Evolutionary conservation across 2,888 invertebrate species (phyloP), one percentile per base, ranked within the genome.

Genomic region (Apamea epomidion): DNA sequence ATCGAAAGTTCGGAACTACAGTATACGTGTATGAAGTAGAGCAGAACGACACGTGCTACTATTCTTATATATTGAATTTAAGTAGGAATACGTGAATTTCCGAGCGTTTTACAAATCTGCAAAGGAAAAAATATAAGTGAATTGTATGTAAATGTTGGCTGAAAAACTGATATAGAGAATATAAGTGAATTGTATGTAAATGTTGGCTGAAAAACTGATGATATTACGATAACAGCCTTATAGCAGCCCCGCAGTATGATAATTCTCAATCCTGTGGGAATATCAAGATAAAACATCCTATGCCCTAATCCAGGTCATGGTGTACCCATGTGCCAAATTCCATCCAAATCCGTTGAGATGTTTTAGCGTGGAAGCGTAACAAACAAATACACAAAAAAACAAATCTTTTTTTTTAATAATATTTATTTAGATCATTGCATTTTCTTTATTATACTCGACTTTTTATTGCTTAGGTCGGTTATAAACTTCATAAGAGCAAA

Each of bases 11-110:
- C 5, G 29, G 29, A 25, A 25, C 29, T n/a, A 14, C 14, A 42
- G 42, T 42, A 25, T 42, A 42, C 18, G 62, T 77, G 42, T 16
- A 21, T 18, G 32, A 54, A 78, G 32, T 21, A n/a, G 79, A n/a
- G 42, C 54, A n/a, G 45, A 65, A 79, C n/a, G 65, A 45, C 42
- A 54, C 79, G 54, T 54, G 32, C n/a, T 32, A 29, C 7, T 2
- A 18, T 37, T 21, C n/a, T 29, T 79, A 25, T 14, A 45, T 78
- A 37, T 18, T 77, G 29, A 65, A 42, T 29, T 65, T 79, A 64
- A 42, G 48, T 42, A 16, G 21, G 18, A 14, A 60, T 60, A 48
- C 29, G 16, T 58, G 21, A 1, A 32, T n/a, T 78, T 51, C 16
- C 14, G 5, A 64, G 18, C 5, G 21, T 48, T 48, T 58, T 32